Evolutionary conservation across 1,140 invertebrate genomes (phyloP).

Genomic region (Chymomyza costata): DNA sequence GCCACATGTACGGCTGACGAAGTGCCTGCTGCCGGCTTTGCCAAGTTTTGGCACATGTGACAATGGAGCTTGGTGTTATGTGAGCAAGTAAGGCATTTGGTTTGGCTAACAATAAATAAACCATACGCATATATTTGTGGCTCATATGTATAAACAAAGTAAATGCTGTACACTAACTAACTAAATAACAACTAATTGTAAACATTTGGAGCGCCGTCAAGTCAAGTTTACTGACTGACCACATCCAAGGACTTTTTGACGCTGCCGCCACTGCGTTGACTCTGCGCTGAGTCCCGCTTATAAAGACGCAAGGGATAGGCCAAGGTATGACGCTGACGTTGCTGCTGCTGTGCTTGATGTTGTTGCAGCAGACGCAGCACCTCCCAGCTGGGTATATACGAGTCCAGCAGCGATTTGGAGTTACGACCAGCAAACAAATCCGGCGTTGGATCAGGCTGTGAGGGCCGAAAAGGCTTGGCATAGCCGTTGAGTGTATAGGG

Average conservation of each 20-base stretch:
- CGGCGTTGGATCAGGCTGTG: slow-evolving; percentile 44
- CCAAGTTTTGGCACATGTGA: too few relatives aligned
- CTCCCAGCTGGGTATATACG: slow-evolving; percentile 72
- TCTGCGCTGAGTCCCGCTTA: slow-evolving; percentile 47
- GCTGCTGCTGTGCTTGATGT: slow-evolving; percentile 15
- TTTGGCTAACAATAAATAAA: too few relatives aligned
- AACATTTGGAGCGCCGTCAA: too few relatives aligned
- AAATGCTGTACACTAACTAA: too few relatives aligned
- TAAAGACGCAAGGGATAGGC: slow-evolving; percentile 51
- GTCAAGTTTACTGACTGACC: neutral
- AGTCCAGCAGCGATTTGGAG: slow-evolving; percentile 62
- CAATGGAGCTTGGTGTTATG: too few relatives aligned
- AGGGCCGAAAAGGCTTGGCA: slow-evolving; percentile 43
- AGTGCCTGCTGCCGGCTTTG: too few relatives aligned
- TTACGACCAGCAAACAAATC: slow-evolving; percentile 56
- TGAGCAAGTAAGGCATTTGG: too few relatives aligned
- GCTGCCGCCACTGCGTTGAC: too few relatives aligned
- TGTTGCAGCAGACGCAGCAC: slow-evolving; percentile 45
- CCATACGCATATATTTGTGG: too few relatives aligned
- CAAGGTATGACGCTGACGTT: slow-evolving; percentile 41
- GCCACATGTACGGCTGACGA: too few relatives aligned
- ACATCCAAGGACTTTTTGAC: slow-evolving; percentile 40
- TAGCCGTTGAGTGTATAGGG: slow-evolving; percentile 16
- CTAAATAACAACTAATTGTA: too few relatives aligned
- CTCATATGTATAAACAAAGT: slow-evolving; percentile 4